phyloP scores from a whole-genome alignment of 2,113 vertebrate species.

The Oriolus oriolus region DNA sequence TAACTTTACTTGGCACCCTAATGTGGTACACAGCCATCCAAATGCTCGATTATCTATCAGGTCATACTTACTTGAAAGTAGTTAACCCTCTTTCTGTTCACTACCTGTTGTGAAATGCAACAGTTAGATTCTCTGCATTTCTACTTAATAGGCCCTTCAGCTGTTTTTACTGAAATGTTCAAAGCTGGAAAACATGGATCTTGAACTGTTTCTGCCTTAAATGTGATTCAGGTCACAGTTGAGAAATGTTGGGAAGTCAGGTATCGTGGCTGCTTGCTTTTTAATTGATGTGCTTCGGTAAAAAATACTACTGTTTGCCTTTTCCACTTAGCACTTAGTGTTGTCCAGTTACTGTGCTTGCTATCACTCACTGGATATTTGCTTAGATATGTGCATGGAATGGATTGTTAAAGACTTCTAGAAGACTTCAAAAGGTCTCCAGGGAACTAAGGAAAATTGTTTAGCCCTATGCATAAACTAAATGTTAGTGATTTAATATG shows the following conservation, averaged over 20 bases:
- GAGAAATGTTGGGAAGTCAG: not conserved
- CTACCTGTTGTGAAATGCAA: not conserved
- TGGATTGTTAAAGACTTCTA: not conserved
- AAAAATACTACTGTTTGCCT: not conserved
- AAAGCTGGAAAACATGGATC: not conserved
- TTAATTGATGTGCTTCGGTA: not conserved
- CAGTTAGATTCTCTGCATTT: not conserved
- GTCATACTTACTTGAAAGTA: not conserved
- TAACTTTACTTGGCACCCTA: not conserved
- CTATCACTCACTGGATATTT: not conserved
- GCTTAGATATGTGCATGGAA: not conserved
- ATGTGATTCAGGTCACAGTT: not conserved
- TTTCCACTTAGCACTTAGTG: not conserved
- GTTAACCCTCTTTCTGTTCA: not conserved
- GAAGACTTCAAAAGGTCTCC: not conserved
- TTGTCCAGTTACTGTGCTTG: not conserved
- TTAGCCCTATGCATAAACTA: not conserved
- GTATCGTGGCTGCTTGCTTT: not conserved
- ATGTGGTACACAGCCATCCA: not conserved
- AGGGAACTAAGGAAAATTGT: not conserved
- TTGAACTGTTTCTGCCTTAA: not conserved
- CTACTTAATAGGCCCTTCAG: not conserved
- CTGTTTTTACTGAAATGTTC: not conserved
- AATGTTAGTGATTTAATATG: not conserved
- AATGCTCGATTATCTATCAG: not conserved